Base-by-base conservation (phyloP, 2,797 vertebrate species). In the Hydrocynus forskahlii region DNA sequence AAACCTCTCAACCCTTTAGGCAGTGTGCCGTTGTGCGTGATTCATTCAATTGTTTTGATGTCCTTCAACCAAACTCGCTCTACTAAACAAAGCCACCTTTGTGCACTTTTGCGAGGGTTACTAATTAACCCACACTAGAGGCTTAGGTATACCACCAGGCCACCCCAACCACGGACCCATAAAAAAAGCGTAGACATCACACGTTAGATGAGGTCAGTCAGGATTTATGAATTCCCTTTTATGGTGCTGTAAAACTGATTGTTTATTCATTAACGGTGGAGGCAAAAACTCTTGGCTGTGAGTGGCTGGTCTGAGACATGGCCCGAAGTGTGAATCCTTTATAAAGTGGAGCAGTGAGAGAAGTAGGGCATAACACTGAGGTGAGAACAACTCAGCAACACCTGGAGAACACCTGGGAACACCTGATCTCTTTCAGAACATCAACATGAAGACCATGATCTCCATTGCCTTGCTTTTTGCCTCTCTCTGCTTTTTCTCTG, bases 201-300 rank as follows among this genome's bases (percentile, higher is more conserved):
- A 87, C 84, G 75, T 63, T 59, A 43, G 79, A 89, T 89, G 88
- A 90, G 75, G 88, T 88, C 86, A 88, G 60, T 87, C 73, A 38
- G 73, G 84, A 92, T 93, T 93, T 93, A 93, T 93, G 87, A 91
- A 90, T 87, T 84, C 5, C 7, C 21, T 55, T 92, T 93, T 92
- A 92, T 85, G 63, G 69, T 80, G 76, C 78, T 66, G 83, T 92
- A 91, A 93, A 91, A 79, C 74, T 19, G 57, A 76, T 38, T 35
- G 52, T 85, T 80, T 91, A 93, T 84, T 92, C 80, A 94, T 95
- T 95, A 93, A 95, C 94, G 52, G 25, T 82, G 59, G n/a, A 89
- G 87, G 86, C 88, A 91, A 90, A 85, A 89, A 75, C 88, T 84
- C 86, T n/a, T 87, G 86, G 63, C 80, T 88, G 84, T 64, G 67